Base-by-base conservation (phyloP, 92 coral and sea anemone species). In the Phenganax stokvisi region DNA sequence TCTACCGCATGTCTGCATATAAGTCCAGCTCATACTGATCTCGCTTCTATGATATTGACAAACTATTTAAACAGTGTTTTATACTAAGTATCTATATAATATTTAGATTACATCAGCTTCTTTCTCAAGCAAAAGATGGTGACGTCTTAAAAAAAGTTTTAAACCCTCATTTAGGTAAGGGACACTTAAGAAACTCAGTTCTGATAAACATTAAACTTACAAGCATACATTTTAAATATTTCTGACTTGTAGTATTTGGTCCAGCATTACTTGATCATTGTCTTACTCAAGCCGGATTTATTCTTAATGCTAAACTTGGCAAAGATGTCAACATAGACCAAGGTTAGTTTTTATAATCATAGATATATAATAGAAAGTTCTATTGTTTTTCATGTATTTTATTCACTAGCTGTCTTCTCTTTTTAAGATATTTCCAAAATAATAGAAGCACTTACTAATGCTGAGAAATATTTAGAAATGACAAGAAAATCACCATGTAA, bases 101-200 rank as follows among this genome's bases (percentile, higher is more conserved):
- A 44, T 75, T n/a, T 62, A 94, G 98, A 61, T 77, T 91, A 57
- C 84, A 57, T 70, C 92, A 91, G 61, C 87, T 94, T 64, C 75
- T 89, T 30, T 71, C 80, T 54, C 75, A 85, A 17, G 66, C 89
- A 51, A 94, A 91, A 83, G 87, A 85, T 53, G 93, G 91, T 61
- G 88, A 89, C n/a, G 88, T 79, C n/a, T 75, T 94, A 51, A 91
- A 92, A 88, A 94, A 94, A 81, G 85, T 88, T 12, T 74, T 94
- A 8, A 94, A 94, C 51, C 98, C 98, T 25, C 89, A 91, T 85
- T 86, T 94, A 57, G 91, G 98, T 94, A 85, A 83, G 93, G 62
- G 59, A 4, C 71, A 59, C 51, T 29, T 29, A 51, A 51, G 63
- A 27, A 31, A 51, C 30, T 28, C 20, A 65, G 53, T 10, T 63